Base-by-base conservation (phyloP, 2,888 invertebrate species). In the Dynastes maya region DNA sequence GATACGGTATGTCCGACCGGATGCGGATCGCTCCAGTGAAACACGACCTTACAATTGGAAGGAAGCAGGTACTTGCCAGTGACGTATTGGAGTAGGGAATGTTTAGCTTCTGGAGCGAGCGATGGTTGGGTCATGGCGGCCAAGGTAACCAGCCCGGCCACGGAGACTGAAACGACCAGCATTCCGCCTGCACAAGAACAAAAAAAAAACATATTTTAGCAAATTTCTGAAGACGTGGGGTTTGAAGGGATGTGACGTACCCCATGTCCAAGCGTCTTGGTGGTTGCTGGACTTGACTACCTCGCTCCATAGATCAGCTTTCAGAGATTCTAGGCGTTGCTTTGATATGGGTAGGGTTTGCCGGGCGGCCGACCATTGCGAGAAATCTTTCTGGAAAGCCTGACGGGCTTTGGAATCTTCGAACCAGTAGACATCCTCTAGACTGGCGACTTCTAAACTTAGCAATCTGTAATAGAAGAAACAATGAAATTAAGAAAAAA, bases 101-200 rank as follows among this genome's bases (percentile, higher is more conserved):
- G 95, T 86, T 96, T 95, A 77, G 96, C 96, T 89, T 96, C 96
- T n/a, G 96, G 95, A 75, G 96, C 95, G 83, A 97, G 90, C 5
- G 96, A 94, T 45, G 96, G 96, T 88, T 96, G 96, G 83, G 96
- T 96, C 95, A 96, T 96, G 85, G 96, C 96, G 78, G 96, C 96
- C 85, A 96, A 91, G 78, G 96, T 96, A 85, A 96, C 96, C 89
- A 96, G 91, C 84, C 96, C 96, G 84, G 96, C 96, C 84, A 96
- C 95, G 71, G 96, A 95, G 84, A 96, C 95, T 29, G 96, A 96
- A 81, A 97, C 96, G 83, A 97, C 95, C 89, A 97, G 90, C 96
- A 97, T 96, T 74, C 96, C 96, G 84, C 95, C 95, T 95, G 82
- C 27, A 87, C 84, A 79, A 75, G 4, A n/a, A 32, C 13, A 63